Base-by-base conservation (phyloP, 2,888 invertebrate genomes). In the Drosophila longiperda region DNA sequence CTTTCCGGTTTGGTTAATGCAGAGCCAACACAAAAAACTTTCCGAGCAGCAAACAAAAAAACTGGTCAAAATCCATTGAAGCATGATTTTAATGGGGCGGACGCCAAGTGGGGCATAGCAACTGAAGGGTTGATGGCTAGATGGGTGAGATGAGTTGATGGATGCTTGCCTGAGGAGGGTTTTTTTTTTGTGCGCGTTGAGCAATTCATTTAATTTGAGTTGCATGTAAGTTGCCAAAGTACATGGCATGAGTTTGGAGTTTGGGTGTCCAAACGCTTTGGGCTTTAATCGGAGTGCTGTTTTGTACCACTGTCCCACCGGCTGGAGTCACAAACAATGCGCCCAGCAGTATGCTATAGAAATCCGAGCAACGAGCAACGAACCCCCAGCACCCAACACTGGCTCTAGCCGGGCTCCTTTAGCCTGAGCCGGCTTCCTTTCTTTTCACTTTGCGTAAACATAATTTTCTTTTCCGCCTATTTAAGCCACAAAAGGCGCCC, bases 401-500 rank as follows among this genome's bases (percentile, higher is more conserved):
- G 23, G 26, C 5, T 29, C 6, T 6, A 5, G 29, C 29, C 29
- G 5, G 45, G 8, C 23, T 23, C 8, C 62, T 66, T 53, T 26
- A 40, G 23, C n/a, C 40, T 15, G 49, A 6, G 9, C 52, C 42
- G 59, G 20, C 34, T 64, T 68, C 66, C 63, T 71, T 78, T 78
- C 78, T 66, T 65, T 68, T 57, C 70, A 69, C 70, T 77, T 77
- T 85, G 76, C 79, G 82, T 75, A 89, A 89, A 89, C 90, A 89
- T 88, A 89, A 89, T 89, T 89, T 89, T 87, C 90, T 88, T 85
- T 86, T 88, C 88, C 89, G 88, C 86, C 88, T 76, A 86, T 89
- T 87, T 89, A 72, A 75, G 73, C 68, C 83, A 82, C 74, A 87
- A 86, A 83, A 79, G 82, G 59, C 86, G 48, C 68, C 70, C 58